Evolutionary conservation across 2,888 invertebrate genomes (phyloP).

Genomic region (Cephus spinipes): DNA sequence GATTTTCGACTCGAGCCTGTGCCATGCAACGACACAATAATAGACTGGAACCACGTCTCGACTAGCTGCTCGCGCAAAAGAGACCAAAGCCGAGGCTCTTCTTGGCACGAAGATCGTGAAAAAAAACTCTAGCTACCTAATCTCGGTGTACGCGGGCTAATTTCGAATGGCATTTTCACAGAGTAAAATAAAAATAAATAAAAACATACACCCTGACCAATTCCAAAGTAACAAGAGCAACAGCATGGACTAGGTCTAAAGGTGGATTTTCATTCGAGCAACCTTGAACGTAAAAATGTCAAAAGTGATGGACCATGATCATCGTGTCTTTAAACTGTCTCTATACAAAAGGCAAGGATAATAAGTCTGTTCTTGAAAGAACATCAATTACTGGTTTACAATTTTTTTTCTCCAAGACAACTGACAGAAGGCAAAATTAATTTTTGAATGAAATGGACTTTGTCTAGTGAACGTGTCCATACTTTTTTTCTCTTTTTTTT

Average conservation of each 20-base stretch:
- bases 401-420: neutral
- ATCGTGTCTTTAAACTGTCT: neutral
- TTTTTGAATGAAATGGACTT: neutral
- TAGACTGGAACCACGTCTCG: slow-evolving; percentile 19
- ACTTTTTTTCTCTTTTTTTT: neutral
- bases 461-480: neutral
- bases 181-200: neutral
- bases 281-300: neutral
- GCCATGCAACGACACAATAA: slow-evolving; percentile 14
- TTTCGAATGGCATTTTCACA: slow-evolving; percentile 12
- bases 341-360: neutral
- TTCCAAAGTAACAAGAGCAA: neutral
- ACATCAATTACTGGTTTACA: neutral
- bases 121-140: slow-evolving; percentile 7
- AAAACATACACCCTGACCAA: neutral
- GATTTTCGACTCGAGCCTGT: neutral
- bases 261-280: neutral
- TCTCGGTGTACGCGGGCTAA: slow-evolving; percentile 20
- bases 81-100: slow-evolving; percentile 17
- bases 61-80: slow-evolving; percentile 18
- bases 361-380: neutral
- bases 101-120: slow-evolving; percentile 19
- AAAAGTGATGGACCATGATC: neutral
- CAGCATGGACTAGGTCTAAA: neutral
- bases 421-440: neutral